These are phyloP conservation scores for Salpingus planirostris DNA, from an alignment of 2,888 invertebrate species.

Conservation along the genomic window DNA sequence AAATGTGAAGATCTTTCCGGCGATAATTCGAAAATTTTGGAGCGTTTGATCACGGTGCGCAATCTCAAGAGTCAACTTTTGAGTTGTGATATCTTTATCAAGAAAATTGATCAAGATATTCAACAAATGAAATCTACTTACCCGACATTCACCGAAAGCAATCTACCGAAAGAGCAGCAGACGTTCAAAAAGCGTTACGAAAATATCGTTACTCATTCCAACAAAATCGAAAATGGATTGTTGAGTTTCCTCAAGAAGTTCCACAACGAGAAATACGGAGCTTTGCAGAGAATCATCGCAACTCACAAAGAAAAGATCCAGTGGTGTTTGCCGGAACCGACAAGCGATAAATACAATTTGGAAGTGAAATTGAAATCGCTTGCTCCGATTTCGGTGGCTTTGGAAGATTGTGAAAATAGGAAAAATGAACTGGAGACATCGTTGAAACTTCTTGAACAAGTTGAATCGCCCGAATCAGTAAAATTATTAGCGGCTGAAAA, in stretches of 20 bases:
- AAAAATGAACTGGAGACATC: conserved; percentile 63
- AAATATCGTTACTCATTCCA: conserved; percentile 65
- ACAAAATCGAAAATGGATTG: conserved; percentile 72
- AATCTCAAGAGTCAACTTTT: conserved; percentile 63
- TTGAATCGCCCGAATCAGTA: conserved; percentile 64
- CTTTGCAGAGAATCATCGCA: conserved; percentile 69
- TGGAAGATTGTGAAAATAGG: conserved; percentile 60
- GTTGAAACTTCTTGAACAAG: conserved; percentile 58
- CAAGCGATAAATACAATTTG: conserved; percentile 84
- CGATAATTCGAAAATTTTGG: conserved; percentile 73
- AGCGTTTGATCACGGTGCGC: conserved; percentile 67
- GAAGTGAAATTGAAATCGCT: conserved; percentile 82
- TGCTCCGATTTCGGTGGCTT: conserved; percentile 63
- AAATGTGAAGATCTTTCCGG: conserved; percentile 87
- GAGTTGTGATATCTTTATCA: conserved; percentile 57
- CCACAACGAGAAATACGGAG: conserved; percentile 74
- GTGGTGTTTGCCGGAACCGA: conserved; percentile 85
- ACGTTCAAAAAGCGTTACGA: conserved; percentile 78
- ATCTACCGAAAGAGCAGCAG: conserved; percentile 71
- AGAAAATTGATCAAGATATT: conserved; percentile 59
- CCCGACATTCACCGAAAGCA: conserved; percentile 69
- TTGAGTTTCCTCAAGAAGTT: conserved; percentile 77
- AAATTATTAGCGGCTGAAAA: conserved; percentile 60
- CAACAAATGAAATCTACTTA: conserved; percentile 63
- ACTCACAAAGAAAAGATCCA: conserved; percentile 79